Percentiles rank a stretch among this genome's conserved stretches.
These are phyloP conservation scores for Bucorvus abyssinicus DNA, from an alignment of 2,797 vertebrate species.

Conservation along the genomic window DNA sequence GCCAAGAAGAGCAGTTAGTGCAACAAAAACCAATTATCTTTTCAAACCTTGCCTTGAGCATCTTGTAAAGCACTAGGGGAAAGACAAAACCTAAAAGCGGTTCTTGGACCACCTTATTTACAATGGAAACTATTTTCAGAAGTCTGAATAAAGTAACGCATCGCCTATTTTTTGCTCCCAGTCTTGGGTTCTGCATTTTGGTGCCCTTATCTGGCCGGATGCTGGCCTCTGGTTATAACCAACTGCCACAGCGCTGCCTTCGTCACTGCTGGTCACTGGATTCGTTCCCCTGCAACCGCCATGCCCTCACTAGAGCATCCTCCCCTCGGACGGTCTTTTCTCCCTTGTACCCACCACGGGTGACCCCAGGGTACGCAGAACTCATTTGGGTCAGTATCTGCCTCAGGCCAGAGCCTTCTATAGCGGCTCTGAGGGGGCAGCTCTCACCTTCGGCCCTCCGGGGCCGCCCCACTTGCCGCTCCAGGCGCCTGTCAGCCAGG, in stretches of 20 bases:
- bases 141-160: background rate
- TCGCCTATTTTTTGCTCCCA: background rate
- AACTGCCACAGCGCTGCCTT: background rate
- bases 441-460: background rate
- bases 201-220: background rate
- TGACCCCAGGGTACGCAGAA: rapidly evolving
- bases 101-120: background rate
- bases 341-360: background rate
- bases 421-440: background rate
- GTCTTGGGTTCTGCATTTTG: background rate
- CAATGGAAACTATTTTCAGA: background rate
- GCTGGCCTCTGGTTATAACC: rapidly evolving
- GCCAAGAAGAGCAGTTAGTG: background rate
- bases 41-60: background rate
- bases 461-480: background rate
- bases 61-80: background rate
- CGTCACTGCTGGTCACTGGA: rapidly evolving
- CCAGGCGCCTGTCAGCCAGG: background rate
- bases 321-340: background rate
- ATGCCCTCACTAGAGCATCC: background rate
- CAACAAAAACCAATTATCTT: background rate
- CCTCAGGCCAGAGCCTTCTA: background rate
- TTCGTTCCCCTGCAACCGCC: background rate
- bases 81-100: background rate
- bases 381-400: too few relatives aligned